Percentiles rank a stretch among this genome's conserved stretches.
phyloP scores from a whole-genome alignment of 2,797 vertebrate genomes.

The Ctenosaura bakeri region DNA sequence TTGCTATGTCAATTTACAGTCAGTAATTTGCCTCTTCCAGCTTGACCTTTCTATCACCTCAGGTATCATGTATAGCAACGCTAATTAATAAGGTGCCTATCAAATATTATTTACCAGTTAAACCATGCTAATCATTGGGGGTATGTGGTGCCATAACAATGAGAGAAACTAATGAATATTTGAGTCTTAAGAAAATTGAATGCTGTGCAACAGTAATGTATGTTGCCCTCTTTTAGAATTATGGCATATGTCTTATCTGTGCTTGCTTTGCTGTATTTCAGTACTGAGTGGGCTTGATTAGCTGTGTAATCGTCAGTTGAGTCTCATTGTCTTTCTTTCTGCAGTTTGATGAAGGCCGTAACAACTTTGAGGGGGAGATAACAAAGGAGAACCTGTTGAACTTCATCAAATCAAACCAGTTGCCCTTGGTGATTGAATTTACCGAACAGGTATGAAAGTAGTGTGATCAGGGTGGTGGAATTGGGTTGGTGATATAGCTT shows the following conservation, averaged over 20 bases:
- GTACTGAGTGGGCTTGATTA: neutral
- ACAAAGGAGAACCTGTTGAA: constrained; percentile 89
- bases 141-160: too few species aligned
- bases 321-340: constrained; percentile 18
- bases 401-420: constrained; percentile 94
- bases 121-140: too few species aligned
- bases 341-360: constrained; percentile 97
- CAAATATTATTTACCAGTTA: too few species aligned
- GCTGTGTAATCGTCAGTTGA: neutral
- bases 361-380: constrained; percentile 92
- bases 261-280: neutral
- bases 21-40: too few species aligned
- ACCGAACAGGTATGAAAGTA: constrained; percentile 91
- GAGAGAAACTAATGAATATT: neutral
- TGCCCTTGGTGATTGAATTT: constrained; percentile 98
- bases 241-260: too few species aligned
- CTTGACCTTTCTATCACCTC: too few species aligned
- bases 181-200: neutral
- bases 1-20: too few species aligned
- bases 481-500: neutral
- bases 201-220: neutral
- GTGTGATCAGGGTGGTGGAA: neutral
- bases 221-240: neutral
- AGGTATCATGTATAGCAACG: too few species aligned
- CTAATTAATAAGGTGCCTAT: too few species aligned